Evolutionary conservation across 2,113 vertebrate species (phyloP), one percentile per base, ranked within the genome.

Genomic region (Atrichornis clamosus): DNA sequence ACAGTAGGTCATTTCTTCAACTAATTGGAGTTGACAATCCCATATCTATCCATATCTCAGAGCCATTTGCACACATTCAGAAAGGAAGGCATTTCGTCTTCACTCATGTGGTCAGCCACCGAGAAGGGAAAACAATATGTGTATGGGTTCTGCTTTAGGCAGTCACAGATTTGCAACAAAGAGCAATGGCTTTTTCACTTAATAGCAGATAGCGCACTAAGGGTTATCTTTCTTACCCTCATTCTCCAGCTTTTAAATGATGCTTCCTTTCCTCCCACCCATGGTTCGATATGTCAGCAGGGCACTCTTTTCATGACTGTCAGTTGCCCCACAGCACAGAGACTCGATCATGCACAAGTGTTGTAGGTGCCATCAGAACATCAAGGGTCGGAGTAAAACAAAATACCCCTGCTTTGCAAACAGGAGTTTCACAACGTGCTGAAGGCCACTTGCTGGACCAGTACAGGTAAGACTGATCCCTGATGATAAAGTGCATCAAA

Each of bases 31-130:
- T 41, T 49, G 77, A 96, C 85, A 93, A 74, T 87, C 65, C 84
- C 83, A 59, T 93, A 91, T 90, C 93, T 96, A 27, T 93, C 95
- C 76, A 86, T 84, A 94, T 11, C 90, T 96, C 84, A 30, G 74
- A 89, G 88, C 41, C 82, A 69, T 74, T 91, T 94, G 52, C 56
- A 78, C 4, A 39, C 60, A 41, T 67, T 56, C 68, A 82, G 74
- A 63, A 79, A 70, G 49, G 75, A 15, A 83, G 44, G 79, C 41
- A 49, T 88, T 82, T 73, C 3, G 0, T 41, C 91, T 49, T 92
- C 5, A 69, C 52, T 87, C 79, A 22, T 18, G 18, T 41, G 73
- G 75, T 80, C 82, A 88, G 82, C 41, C 65, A 62, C 62, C 0
- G 0, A 69, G 39, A 32, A 86, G 33, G 21, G 49, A 84, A 72